These are phyloP conservation scores for Sinocyclocheilus anophthalmus DNA, from an alignment of 2,113 vertebrate species.

Conservation along the genomic window DNA sequence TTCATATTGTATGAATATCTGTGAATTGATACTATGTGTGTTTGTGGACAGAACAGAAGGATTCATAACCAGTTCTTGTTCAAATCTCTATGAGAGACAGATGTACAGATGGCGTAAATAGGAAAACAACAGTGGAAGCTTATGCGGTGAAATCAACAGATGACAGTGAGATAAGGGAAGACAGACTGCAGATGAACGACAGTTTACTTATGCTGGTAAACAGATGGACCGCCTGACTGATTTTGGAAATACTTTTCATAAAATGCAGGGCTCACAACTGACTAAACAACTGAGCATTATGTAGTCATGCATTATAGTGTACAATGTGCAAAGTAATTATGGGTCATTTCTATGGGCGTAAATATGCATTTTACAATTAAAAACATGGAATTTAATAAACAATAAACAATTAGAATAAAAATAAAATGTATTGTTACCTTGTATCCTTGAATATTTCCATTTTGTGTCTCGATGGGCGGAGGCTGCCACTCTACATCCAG, in stretches of 20 bases:
- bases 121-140: constrained; percentile 21
- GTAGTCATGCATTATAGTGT: background rate
- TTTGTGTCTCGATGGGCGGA: constrained; percentile 89
- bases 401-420: background rate
- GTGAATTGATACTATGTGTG: constrained; percentile 15
- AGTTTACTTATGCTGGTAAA: constrained; percentile 25
- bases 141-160: constrained; percentile 30
- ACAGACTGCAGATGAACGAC: constrained; percentile 16
- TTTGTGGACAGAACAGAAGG: constrained; percentile 17
- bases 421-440: constrained; percentile 78
- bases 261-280: background rate
- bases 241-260: constrained; percentile 31
- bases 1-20: background rate
- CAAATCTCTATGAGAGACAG: constrained; percentile 31
- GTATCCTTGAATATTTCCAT: constrained; percentile 96
- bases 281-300: background rate
- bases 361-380: constrained; percentile 18
- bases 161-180: constrained; percentile 31
- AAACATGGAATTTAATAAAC: background rate
- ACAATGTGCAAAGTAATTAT: background rate
- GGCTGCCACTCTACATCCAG: constrained; percentile 92
- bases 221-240: constrained; percentile 24
- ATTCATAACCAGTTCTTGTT: constrained; percentile 15
- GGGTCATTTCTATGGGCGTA: background rate
- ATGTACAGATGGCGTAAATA: constrained; percentile 32